These are phyloP conservation scores for Saturnia pavonia DNA, from an alignment of 2,888 invertebrate genomes.

Conservation along the genomic window DNA sequence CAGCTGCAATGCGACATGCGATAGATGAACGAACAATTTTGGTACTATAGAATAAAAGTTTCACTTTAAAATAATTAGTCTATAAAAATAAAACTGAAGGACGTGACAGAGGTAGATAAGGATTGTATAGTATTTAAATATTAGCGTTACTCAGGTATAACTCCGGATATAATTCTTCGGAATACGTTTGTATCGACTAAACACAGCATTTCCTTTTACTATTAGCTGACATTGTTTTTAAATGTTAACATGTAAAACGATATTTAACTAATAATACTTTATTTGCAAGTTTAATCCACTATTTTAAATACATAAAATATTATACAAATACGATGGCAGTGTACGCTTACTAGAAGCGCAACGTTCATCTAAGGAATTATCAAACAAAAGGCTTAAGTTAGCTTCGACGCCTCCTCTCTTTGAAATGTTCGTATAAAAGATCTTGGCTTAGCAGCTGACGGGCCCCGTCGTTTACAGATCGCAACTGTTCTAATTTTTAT, in stretches of 20 bases:
- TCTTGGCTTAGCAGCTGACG: slow-evolving; percentile 60
- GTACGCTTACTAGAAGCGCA: slow-evolving; percentile 46
- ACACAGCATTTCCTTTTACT: too few relatives aligned
- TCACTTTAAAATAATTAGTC: too few relatives aligned
- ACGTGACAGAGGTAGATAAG: too few relatives aligned
- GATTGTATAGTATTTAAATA: too few relatives aligned
- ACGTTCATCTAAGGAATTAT: slow-evolving; percentile 67
- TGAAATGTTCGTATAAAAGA: slow-evolving; percentile 58
- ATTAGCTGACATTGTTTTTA: not conserved
- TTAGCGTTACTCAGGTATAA: too few relatives aligned
- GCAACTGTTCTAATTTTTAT: slow-evolving; percentile 42
- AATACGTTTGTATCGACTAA: too few relatives aligned
- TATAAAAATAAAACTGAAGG: too few relatives aligned
- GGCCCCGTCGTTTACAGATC: slow-evolving; percentile 52
- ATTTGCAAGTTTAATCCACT: not conserved
- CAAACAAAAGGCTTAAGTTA: slow-evolving; percentile 75
- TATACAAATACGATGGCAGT: slow-evolving; percentile 29
- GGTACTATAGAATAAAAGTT: too few relatives aligned
- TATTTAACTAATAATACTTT: not conserved
- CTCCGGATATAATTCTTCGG: too few relatives aligned
- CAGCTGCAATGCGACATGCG: too few relatives aligned
- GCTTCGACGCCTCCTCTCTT: slow-evolving; percentile 60
- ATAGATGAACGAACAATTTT: too few relatives aligned
- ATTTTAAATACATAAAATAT: not conserved
- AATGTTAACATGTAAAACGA: not conserved